Conservation (phyloP, 2,797 vertebrate species). For the Tenualosa ilisha region DNA sequence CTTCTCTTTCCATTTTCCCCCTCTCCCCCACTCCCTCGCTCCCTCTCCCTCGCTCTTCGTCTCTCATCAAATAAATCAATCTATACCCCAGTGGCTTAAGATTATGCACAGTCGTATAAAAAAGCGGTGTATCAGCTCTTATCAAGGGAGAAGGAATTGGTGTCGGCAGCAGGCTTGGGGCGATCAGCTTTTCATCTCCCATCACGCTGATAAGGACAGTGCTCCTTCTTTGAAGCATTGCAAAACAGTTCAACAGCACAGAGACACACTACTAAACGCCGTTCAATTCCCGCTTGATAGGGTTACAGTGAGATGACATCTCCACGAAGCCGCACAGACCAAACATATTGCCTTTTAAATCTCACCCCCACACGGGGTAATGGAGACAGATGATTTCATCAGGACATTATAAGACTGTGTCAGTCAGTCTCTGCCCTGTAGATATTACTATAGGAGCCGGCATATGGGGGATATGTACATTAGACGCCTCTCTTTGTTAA, state of each 20-base stretch:
- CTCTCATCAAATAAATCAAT: slow-evolving; percentile 92
- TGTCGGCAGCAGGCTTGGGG: slow-evolving; percentile 89
- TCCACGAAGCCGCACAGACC: slow-evolving; percentile 77
- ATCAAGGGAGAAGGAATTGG: slow-evolving; percentile 97
- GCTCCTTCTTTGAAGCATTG: slow-evolving; percentile 91
- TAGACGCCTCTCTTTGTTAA: too few relatives aligned
- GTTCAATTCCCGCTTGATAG: slow-evolving; percentile 81
- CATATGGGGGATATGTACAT: too few relatives aligned
- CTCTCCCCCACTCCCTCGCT: neutral
- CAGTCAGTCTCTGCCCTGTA: neutral
- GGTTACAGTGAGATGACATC: slow-evolving; percentile 79
- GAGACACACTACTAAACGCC: slow-evolving; percentile 66
- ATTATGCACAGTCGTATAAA: slow-evolving; percentile 92
- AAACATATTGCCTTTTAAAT: neutral
- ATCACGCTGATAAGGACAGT: slow-evolving; percentile 93
- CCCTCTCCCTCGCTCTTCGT: slow-evolving; percentile 68
- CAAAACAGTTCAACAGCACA: slow-evolving; percentile 88
- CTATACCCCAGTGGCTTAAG: slow-evolving; percentile 94
- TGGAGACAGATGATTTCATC: neutral
- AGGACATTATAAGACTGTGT: neutral
- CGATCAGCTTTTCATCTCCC: slow-evolving; percentile 92
- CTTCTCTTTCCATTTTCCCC: slow-evolving; percentile 57
- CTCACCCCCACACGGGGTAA: neutral
- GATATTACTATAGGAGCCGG: too few relatives aligned
- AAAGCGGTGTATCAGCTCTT: slow-evolving; percentile 91